These are phyloP conservation scores for Cynopterus brachyotis DNA, from an alignment of 2,113 vertebrate genomes.

Conservation along the genomic window DNA sequence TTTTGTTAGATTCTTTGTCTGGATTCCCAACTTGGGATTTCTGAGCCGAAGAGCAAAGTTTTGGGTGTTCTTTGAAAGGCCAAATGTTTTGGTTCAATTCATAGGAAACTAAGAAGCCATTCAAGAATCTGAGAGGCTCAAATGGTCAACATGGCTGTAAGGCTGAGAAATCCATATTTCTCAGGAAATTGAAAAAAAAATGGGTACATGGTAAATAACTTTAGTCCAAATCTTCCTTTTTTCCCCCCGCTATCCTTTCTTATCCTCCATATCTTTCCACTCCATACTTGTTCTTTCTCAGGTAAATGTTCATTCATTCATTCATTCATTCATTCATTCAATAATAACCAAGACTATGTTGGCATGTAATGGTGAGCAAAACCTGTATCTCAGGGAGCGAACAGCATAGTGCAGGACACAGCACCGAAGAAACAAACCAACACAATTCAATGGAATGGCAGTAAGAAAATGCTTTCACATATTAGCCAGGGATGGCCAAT, in stretches of 20 bases:
- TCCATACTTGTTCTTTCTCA: background rate
- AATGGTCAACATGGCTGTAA: background rate
- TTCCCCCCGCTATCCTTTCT: background rate
- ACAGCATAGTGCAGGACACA: background rate
- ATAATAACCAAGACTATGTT: background rate
- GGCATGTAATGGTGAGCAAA: background rate
- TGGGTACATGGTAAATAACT: background rate
- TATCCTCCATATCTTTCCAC: background rate
- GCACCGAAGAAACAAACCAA: background rate
- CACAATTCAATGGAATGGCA: too few relatives aligned
- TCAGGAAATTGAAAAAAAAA: background rate
- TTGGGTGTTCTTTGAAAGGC: background rate
- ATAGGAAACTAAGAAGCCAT: background rate
- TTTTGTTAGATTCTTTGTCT: background rate
- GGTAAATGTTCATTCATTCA: background rate
- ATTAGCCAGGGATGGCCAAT: background rate
- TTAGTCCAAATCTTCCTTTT: background rate
- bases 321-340: background rate
- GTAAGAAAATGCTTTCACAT: background rate
- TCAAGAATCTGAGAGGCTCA: background rate
- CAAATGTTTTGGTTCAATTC: background rate
- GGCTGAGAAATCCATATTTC: background rate
- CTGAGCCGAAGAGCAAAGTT: background rate
- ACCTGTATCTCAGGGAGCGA: fast-evolving
- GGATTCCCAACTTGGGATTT: background rate